Percentiles rank a stretch among this genome's conserved stretches.
These are phyloP conservation scores for Mythimna pallens DNA, from an alignment of 2,888 invertebrate genomes.

Conservation along the genomic window DNA sequence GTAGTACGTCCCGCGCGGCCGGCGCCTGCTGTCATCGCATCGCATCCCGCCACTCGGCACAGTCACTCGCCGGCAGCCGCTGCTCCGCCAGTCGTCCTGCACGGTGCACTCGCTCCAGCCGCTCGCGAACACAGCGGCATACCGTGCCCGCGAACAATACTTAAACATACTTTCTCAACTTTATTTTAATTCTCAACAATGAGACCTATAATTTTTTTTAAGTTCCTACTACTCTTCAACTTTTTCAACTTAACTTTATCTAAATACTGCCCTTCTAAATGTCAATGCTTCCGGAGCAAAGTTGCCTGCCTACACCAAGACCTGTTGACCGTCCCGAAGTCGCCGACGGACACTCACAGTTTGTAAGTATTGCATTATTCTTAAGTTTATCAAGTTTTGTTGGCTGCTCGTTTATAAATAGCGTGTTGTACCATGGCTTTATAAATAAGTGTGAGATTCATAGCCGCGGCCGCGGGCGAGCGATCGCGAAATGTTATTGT, in stretches of 20 bases:
- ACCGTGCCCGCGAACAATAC: conserved; percentile 36
- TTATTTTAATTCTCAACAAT: conserved; percentile 59
- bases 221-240: conserved; percentile 73
- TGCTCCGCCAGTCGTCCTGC: conserved; percentile 52
- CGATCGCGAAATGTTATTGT: conserved; percentile 72
- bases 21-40: conserved; percentile 36
- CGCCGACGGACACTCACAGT: conserved; percentile 78
- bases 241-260: conserved; percentile 64
- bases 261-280: conserved; percentile 78
- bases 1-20: conserved; percentile 5
- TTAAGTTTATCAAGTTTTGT: conserved; percentile 56
- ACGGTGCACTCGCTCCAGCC: conserved; percentile 67
- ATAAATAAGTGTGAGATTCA: conserved; percentile 69
- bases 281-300: conserved; percentile 78
- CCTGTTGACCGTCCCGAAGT: conserved; percentile 76
- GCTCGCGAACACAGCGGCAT: conserved; percentile 57
- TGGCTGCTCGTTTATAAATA: conserved; percentile 60
- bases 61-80: conserved; percentile 48
- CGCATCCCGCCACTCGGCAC: conserved; percentile 35
- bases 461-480: conserved; percentile 61
- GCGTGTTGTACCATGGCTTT: conserved; percentile 62
- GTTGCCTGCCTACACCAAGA: conserved; percentile 80
- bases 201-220: conserved; percentile 68
- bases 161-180: conserved; percentile 21
- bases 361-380: conserved; percentile 78